Conservation (phyloP, 1,140 invertebrate species). For the Atta texana region DNA sequence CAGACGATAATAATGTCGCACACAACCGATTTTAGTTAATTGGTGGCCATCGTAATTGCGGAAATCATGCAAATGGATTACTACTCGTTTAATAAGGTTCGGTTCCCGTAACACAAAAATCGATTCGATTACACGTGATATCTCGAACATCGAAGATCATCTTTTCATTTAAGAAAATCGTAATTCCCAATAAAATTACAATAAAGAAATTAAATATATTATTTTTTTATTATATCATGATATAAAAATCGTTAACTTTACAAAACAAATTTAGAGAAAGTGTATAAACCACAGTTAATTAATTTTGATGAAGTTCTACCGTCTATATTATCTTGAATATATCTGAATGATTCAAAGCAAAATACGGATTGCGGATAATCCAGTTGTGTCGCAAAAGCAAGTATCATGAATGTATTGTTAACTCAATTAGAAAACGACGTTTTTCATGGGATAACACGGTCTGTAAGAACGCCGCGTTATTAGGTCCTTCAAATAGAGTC, state of each 20-base stretch:
- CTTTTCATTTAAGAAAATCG: background rate
- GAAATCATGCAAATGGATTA: conserved; percentile 71
- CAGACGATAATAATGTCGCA: conserved; percentile 29
- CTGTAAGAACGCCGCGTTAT: background rate
- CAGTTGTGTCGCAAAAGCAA: background rate
- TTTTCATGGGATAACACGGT: background rate
- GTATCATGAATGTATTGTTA: background rate
- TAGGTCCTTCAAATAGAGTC: background rate
- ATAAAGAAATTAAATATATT: background rate
- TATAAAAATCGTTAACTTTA: background rate
- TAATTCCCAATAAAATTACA: background rate
- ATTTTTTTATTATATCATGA: background rate
- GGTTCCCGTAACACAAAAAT: conserved; percentile 1
- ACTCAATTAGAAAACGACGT: conserved; percentile 11
- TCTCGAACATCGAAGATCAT: background rate
- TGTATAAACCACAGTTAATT: background rate
- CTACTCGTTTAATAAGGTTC: conserved; percentile 9
- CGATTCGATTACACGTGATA: conserved; percentile 11
- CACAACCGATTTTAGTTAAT: conserved; percentile 69
- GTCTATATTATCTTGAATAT: background rate
- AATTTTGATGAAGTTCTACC: background rate
- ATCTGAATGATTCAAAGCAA: background rate
- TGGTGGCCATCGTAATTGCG: conserved; percentile 66
- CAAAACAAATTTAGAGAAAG: background rate
- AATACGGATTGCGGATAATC: background rate